These are phyloP conservation scores for Solenopsis fugax DNA, from an alignment of 1,140 invertebrate genomes.

Conservation along the genomic window DNA sequence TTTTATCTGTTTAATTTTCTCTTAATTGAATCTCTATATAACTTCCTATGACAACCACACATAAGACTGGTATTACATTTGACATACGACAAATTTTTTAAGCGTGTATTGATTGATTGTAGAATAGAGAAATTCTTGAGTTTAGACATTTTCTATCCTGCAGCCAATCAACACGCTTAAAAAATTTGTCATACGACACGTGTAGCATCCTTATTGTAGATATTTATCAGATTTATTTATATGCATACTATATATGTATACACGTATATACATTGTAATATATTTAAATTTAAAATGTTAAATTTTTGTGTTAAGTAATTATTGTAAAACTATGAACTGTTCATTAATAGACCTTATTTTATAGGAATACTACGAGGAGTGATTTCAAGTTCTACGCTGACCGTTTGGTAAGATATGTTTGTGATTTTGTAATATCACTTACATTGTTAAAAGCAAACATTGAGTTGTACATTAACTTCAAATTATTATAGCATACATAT, in stretches of 20 bases:
- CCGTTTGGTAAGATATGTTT: slow-evolving; percentile 89
- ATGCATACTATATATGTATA: not conserved
- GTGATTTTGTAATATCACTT: slow-evolving; percentile 25
- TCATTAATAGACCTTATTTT: slow-evolving; percentile 80
- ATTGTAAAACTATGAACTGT: not conserved
- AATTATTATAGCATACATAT: not conserved
- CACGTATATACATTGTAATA: not conserved
- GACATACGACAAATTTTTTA: too few relatives aligned
- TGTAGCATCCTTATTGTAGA: too few relatives aligned
- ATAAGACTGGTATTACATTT: not conserved
- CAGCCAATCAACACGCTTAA: too few relatives aligned
- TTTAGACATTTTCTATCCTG: too few relatives aligned
- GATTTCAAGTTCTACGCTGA: slow-evolving; percentile 99
- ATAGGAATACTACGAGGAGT: slow-evolving; percentile 95
- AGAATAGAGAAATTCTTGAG: too few relatives aligned
- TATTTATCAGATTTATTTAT: slow-evolving; percentile 14
- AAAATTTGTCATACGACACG: too few relatives aligned
- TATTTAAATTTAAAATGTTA: not conserved
- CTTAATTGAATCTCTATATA: not conserved
- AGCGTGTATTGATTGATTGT: too few relatives aligned
- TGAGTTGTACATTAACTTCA: not conserved
- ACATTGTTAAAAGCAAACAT: not conserved
- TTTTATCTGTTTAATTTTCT: not conserved
- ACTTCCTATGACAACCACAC: not conserved
- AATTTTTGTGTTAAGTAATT: not conserved